Evolutionary conservation across 1,140 invertebrate genomes (phyloP).

Genomic region (Aphaenogaster rudis): DNA sequence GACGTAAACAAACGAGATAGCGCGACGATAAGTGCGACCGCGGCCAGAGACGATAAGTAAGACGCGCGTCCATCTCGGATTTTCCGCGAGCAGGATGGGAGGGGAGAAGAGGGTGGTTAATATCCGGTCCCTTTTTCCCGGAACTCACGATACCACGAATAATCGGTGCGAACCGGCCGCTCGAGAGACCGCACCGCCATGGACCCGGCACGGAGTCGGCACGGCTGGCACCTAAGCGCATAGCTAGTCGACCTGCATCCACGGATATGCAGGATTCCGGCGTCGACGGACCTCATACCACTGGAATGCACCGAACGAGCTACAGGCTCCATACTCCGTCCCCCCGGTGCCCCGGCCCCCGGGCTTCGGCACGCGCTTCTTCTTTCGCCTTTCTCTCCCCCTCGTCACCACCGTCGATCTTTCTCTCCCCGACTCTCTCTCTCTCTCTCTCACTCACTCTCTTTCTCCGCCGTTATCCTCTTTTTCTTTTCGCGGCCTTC

Average conservation of each 20-base stretch:
- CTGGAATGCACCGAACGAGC: constrained; percentile 68
- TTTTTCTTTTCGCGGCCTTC: constrained; percentile 17
- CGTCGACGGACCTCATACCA: constrained; percentile 63
- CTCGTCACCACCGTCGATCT: background rate
- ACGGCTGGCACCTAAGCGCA: constrained; percentile 78
- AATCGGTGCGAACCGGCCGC: constrained; percentile 43
- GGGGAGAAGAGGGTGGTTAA: background rate
- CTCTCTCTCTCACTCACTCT: background rate
- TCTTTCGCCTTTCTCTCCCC: constrained; percentile 11
- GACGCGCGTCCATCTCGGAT: background rate
- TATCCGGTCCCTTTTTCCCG: constrained; percentile 30
- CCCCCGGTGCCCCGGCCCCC: background rate
- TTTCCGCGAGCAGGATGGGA: background rate
- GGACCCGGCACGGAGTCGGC: constrained; percentile 61
- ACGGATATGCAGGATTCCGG: constrained; percentile 72
- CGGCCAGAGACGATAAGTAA: background rate
- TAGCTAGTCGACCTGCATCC: constrained; percentile 73
- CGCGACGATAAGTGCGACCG: constrained; percentile 24
- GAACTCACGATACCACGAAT: constrained; percentile 46
- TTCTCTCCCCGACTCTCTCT: background rate
- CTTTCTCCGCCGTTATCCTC: background rate
- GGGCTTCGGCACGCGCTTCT: constrained; percentile 63
- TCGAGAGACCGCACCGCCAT: constrained; percentile 63
- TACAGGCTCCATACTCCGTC: constrained; percentile 43
- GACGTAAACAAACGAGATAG: background rate